Evolutionary conservation across 2,888 invertebrate species (phyloP).

Genomic region (Heliconius ethilla): DNA sequence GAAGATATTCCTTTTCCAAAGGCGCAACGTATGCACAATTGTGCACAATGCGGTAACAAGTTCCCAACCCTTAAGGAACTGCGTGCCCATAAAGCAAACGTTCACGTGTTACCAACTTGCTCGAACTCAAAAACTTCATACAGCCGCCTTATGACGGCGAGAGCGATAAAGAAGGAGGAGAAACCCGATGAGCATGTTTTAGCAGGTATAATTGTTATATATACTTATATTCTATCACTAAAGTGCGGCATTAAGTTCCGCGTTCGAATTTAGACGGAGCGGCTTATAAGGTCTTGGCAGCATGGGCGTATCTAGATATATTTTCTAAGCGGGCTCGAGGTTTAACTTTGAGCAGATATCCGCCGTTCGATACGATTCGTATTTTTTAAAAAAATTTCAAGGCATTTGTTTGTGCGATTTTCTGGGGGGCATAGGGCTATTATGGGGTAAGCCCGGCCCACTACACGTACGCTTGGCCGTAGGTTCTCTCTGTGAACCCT

Average conservation of each 20-base stretch:
- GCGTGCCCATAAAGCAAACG: constrained; percentile 82
- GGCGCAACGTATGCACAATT: constrained; percentile 72
- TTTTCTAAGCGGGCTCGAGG: too few relatives aligned
- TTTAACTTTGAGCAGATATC: too few relatives aligned
- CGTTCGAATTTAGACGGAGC: neutral
- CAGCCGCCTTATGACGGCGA: constrained; percentile 62
- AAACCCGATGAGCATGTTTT: constrained; percentile 58
- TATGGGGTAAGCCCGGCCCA: too few relatives aligned
- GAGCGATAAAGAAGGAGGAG: constrained; percentile 76
- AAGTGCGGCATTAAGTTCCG: neutral
- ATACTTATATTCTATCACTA: neutral
- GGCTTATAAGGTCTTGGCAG: neutral
- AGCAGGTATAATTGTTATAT: constrained; percentile 48
- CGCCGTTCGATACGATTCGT: too few relatives aligned
- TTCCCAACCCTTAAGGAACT: constrained; percentile 84
- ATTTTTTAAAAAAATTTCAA: too few relatives aligned
- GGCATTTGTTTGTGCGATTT: too few relatives aligned
- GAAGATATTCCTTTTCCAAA: constrained; percentile 59
- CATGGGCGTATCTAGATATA: too few relatives aligned
- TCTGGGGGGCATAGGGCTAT: too few relatives aligned
- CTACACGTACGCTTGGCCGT: too few relatives aligned
- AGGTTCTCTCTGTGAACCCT: too few relatives aligned
- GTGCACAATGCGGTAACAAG: constrained; percentile 81
- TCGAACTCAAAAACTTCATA: constrained; percentile 57
- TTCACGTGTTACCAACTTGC: constrained; percentile 70